Evolutionary conservation across 2,888 invertebrate species (phyloP), one percentile per base, ranked within the genome.

Genomic region (Hemithea aestivaria): DNA sequence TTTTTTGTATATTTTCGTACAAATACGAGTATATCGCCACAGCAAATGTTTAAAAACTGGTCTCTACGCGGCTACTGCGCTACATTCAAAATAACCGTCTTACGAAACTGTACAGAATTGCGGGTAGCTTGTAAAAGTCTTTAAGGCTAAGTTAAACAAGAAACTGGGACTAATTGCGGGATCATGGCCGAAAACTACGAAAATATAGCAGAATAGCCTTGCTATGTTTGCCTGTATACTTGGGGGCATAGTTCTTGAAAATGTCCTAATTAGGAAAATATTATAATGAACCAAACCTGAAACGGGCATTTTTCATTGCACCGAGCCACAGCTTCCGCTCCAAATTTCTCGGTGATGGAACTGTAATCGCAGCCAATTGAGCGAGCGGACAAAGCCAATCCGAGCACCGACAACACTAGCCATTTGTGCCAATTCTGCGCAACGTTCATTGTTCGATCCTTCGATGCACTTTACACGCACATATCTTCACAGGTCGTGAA

Each of bases 381-480:
- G 66, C 74, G 78, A 70, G 76, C 85, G 85, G 85, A 84, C 87
- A 85, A 82, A 83, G 84, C 84, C 82, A 87, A 84, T 84, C 85
- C 85, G 73, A 85, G 67, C 73, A 85, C 68, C 78, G 76, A 73
- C 82, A 84, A 75, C 82, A 84, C 77, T 69, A 84, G 77, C 84
- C 85, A 85, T 83, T 85, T 84, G 77, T 78, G 85, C 83, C 85
- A 85, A 84, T 85, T 85, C 83, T 71, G 72, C 67, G 71, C 71
- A 73, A 70, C 67, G 72, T 72, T 77, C 85, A 87, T 84, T 83
- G 81, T 64, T 64, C 68, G 60, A 48, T 49, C 60, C 51, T 60
- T 50, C 49, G 65, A 61, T 61, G 54, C 23, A 63, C 66, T 58
- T 63, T 70, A 72, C 73, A 76, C 59, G 58, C 59, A 66, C 50